Base-by-base conservation (phyloP, 92 coral and sea anemone species). In the Nematostella vectensis region DNA sequence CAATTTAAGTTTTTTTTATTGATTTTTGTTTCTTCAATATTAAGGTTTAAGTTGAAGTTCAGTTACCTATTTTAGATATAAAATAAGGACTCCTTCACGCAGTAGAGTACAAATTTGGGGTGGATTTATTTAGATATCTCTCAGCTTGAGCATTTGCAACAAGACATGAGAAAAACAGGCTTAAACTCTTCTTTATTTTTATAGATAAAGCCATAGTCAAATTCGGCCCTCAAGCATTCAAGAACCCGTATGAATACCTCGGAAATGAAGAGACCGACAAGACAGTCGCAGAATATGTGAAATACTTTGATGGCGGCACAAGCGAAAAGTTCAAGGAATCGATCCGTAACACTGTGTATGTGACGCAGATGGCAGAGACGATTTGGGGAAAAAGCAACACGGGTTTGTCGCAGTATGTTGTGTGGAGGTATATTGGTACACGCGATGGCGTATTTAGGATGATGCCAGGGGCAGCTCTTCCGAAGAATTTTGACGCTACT, bases 381-480 rank as follows among this genome's bases (percentile, higher is more conserved):
- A 74, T 79, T 59, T 79, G 87, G 87, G 59, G 68, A 2, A 52
- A 33, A 0, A 58, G 75, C 20, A 61, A 65, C 38, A 57, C 63
- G 22, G 44, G 30, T 12, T 57, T 54, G 25, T 30, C 65, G 0
- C 58, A 67, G 21, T 79, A 79, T 29, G 43, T 72, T 6, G 81
- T 74, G 6, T 74, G 80, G 76, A 60, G 80, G 51, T 74, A 60
- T 30, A 29, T 74, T 26, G 82, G 70, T 21, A 74, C 82, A 1
- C 37, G 71, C 39, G 66, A 67, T 42, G 87, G 87, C 0, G 66
- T 79, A 1, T 64, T 79, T 57, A 53, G 75, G 49, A 67, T 60
- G 50, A 67, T 44, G 2, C 82, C 82, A n/a, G 82, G 87, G 0
- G 58, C 71, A 0, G 52, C 48, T 3, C 36, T 79, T 16, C 60